Base-by-base conservation (phyloP, 1,140 invertebrate species). In the Dinoponera quadriceps region DNA sequence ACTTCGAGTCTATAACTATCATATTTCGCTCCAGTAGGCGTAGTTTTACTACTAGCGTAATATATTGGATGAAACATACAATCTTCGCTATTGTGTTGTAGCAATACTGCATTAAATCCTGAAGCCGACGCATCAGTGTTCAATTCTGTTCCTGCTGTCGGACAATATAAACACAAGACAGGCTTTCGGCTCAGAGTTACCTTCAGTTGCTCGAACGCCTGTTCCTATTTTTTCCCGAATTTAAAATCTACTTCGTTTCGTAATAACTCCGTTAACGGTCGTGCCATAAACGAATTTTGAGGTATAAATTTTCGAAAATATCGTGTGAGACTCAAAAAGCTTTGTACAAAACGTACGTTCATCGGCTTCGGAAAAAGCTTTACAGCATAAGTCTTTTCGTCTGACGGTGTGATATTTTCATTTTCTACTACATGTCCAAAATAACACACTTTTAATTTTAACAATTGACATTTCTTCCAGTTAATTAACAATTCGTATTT, bases 1-100 rank as follows among this genome's bases (percentile, higher is more conserved):
- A 65, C 60, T 29, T 77, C 60, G 16, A 65, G 4, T 16, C 20
- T 49, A 33, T 65, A 77, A 22, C 60, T 77, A 18, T 29, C 25
- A 7, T 65, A 65, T 18, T 74, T 74, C 7, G 20, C 20, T 18
- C 60, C 55, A 0, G 71, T 7, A 1, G 16, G 20, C 1, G 33
- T 77, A 2, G 48, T 77, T 3, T 65, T 65, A 0, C 59, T 16
- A 2, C 57, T 75, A 0, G 57, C 57, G 13, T 44, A 74, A 27
- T 74, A 60, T 5, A 74, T 18, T 3, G 44, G 54, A 3, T 75
- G 73, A 2, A 75, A 62, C 38, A 60, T 14, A 3, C 22, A 2
- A 20, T 63, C 38, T 44, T 62, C 57, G 14, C 29, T 57, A 48
- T 59, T 57, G 4, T 57, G 57, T 20, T 75, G 73, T 1, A 75